phyloP scores from a whole-genome alignment of 2,888 invertebrate species.

The Mantis religiosa region DNA sequence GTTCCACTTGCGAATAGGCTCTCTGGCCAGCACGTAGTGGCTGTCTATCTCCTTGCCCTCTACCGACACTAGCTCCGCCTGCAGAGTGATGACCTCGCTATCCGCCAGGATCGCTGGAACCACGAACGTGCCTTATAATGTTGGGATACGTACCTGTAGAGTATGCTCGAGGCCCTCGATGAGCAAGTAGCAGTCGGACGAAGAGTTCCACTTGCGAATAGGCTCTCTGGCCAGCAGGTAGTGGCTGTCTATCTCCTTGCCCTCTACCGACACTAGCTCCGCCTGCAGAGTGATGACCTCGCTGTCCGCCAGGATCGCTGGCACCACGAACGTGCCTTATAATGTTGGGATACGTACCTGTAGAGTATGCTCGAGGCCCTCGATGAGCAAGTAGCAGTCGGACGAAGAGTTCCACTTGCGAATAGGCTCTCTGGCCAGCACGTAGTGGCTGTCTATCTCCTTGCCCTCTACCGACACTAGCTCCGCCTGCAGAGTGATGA shows the following conservation, averaged over 20 bases:
- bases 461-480: slow-evolving; percentile 65
- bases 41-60: slow-evolving; percentile 67
- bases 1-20: slow-evolving; percentile 63
- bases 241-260: slow-evolving; percentile 66
- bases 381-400: slow-evolving; percentile 62
- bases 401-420: slow-evolving; percentile 65
- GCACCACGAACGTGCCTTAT: slow-evolving; percentile 57
- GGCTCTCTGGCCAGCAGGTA: slow-evolving; percentile 62
- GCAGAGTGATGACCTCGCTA: slow-evolving; percentile 58
- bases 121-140: slow-evolving; percentile 60
- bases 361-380: slow-evolving; percentile 59
- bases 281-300: slow-evolving; percentile 62
- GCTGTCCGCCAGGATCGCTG: slow-evolving; percentile 63
- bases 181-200: slow-evolving; percentile 62
- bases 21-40: slow-evolving; percentile 62
- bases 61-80: slow-evolving; percentile 65
- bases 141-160: slow-evolving; percentile 54
- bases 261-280: slow-evolving; percentile 63
- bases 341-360: slow-evolving; percentile 47
- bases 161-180: slow-evolving; percentile 62
- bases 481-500: slow-evolving; percentile 62
- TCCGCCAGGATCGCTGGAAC: slow-evolving; percentile 65
- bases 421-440: slow-evolving; percentile 59
- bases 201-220: slow-evolving; percentile 63
- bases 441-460: slow-evolving; percentile 66